Conservation (phyloP, 1,140 invertebrate species). For the Lerema accius region DNA sequence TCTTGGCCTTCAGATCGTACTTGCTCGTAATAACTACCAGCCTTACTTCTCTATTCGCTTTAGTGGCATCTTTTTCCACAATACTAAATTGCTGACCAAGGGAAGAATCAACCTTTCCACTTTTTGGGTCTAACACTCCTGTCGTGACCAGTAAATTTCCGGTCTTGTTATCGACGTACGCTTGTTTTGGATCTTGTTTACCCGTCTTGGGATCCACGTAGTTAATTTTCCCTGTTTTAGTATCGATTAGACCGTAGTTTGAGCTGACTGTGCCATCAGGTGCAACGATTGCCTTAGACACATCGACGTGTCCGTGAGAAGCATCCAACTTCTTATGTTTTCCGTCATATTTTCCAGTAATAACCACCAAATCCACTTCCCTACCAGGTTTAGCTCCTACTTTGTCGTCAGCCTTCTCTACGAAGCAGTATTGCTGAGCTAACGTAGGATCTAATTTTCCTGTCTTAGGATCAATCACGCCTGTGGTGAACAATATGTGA, state of each 20-base stretch:
- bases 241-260: slow-evolving; percentile 84
- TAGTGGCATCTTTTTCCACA: slow-evolving; percentile 83
- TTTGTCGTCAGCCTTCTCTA: slow-evolving; percentile 69
- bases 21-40: slow-evolving; percentile 84
- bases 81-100: slow-evolving; percentile 82
- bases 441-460: slow-evolving; percentile 82
- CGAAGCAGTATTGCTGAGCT: slow-evolving; percentile 83
- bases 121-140: slow-evolving; percentile 82
- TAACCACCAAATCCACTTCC: slow-evolving; percentile 83
- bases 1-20: slow-evolving; percentile 83
- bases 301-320: slow-evolving; percentile 83
- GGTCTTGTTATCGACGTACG: slow-evolving; percentile 83
- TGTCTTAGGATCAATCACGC: slow-evolving; percentile 83
- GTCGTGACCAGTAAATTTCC: slow-evolving; percentile 83
- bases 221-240: slow-evolving; percentile 81
- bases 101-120: slow-evolving; percentile 82
- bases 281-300: slow-evolving; percentile 82
- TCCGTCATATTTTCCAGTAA: slow-evolving; percentile 84
- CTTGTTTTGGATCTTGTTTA: slow-evolving; percentile 82
- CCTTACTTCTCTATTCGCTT: slow-evolving; percentile 82
- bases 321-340: slow-evolving; percentile 84
- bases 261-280: slow-evolving; percentile 81
- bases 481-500: slow-evolving; percentile 81
- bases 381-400: slow-evolving; percentile 69
- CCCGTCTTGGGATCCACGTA: slow-evolving; percentile 83